phyloP scores from a whole-genome alignment of 1,140 invertebrate genomes.

The Centruroides vittatus region DNA sequence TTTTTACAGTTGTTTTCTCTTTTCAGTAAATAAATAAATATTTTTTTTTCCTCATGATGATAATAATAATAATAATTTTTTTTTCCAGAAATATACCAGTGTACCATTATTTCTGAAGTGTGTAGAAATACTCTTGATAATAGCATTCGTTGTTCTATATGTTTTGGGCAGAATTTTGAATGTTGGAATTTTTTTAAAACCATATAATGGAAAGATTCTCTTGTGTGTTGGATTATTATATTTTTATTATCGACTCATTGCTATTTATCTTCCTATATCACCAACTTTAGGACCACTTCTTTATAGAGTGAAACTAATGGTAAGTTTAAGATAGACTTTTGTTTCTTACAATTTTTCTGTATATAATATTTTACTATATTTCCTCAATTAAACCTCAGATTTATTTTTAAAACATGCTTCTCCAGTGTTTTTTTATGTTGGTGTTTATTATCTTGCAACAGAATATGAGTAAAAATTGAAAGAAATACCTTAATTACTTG shows the following conservation, averaged over 20 bases:
- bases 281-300: conserved; percentile 32
- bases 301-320: conserved; percentile 32
- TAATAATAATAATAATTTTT: too few species aligned
- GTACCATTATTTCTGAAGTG: conserved; percentile 18
- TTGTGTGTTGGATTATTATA: conserved; percentile 26
- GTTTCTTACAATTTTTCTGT: too few species aligned
- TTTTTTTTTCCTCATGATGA: too few species aligned
- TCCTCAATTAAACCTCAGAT: too few species aligned
- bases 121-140: conserved; percentile 18
- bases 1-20: too few species aligned
- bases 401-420: too few species aligned
- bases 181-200: conserved; percentile 2
- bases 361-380: too few species aligned
- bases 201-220: conserved; percentile 19
- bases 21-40: too few species aligned
- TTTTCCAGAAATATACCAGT: conserved; percentile 17
- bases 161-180: conserved; percentile 12
- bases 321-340: conserved; percentile 15
- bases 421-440: too few species aligned
- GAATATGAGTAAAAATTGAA: too few species aligned
- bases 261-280: conserved; percentile 31
- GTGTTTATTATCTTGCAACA: too few species aligned
- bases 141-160: conserved; percentile 16
- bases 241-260: conserved; percentile 32
- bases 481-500: too few species aligned